Conservation (phyloP, 2,888 invertebrate genomes). For the Phaonia tiefii region DNA sequence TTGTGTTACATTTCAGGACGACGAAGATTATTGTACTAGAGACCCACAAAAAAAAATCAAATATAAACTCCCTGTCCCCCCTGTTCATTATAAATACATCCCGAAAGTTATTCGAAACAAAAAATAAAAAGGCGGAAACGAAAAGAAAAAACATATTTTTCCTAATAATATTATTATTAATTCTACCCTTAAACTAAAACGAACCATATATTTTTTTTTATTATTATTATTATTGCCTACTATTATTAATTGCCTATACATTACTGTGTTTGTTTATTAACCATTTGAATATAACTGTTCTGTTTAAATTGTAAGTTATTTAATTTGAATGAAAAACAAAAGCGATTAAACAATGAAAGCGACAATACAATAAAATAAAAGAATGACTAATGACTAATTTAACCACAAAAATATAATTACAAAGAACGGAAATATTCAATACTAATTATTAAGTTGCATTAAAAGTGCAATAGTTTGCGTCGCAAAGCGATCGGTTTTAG, state of each 20-base stretch:
- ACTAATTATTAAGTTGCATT: constrained; percentile 24
- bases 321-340: constrained; percentile 20
- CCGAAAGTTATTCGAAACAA: background rate
- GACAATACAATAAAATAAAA: constrained; percentile 11
- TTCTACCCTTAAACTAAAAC: constrained; percentile 50
- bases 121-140: constrained; percentile 10
- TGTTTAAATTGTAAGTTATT: constrained; percentile 56
- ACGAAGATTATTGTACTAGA: constrained; percentile 84
- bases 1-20: constrained; percentile 84
- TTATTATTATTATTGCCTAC: constrained; percentile 35
- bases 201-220: constrained; percentile 31
- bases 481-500: constrained; percentile 1
- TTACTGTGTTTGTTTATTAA: constrained; percentile 55
- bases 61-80: constrained; percentile 43
- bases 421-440: background rate
- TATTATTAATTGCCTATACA: too few relatives aligned
- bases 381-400: constrained; percentile 45
- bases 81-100: constrained; percentile 34
- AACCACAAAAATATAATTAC: too few relatives aligned
- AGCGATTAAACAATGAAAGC: background rate
- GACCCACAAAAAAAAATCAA: constrained; percentile 76
- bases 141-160: constrained; percentile 47
- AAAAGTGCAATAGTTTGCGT: constrained; percentile 15
- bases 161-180: constrained; percentile 28
- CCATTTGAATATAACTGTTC: constrained; percentile 14